Evolutionary conservation across 2,888 invertebrate species (phyloP).

Genomic region (Kuschelorhynchus macadamiae): DNA sequence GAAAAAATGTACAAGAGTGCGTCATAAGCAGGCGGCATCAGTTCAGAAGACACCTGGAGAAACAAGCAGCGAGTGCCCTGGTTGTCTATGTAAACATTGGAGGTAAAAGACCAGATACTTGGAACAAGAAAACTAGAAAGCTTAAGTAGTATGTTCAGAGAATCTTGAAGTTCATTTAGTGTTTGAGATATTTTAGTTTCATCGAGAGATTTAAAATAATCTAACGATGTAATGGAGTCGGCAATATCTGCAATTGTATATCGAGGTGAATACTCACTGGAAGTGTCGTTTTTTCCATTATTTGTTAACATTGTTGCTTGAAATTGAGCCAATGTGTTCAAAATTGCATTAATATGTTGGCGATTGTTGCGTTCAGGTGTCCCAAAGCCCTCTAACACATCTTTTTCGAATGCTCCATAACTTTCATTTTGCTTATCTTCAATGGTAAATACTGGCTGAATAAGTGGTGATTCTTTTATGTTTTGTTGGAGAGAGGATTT

Average conservation of each 20-base stretch:
- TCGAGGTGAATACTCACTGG: neutral
- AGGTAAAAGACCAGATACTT: neutral
- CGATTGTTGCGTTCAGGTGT: neutral
- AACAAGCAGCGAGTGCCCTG: neutral
- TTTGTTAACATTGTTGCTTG: neutral
- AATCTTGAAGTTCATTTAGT: neutral
- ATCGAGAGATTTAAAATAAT: neutral
- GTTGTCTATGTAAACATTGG: neutral
- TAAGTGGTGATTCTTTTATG: neutral
- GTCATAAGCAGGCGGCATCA: slow-evolving; percentile 15
- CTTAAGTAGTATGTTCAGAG: neutral
- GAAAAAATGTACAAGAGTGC: slow-evolving; percentile 8
- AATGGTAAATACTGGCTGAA: slow-evolving; percentile 9
- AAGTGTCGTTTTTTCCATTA: neutral
- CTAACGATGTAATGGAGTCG: neutral
- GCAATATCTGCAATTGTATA: slow-evolving; percentile 43
- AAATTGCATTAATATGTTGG: neutral
- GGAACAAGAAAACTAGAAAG: slow-evolving; percentile 36
- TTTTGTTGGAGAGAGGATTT: neutral
- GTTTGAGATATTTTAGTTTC: neutral
- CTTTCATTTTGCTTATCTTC: neutral
- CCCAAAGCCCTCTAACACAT: neutral
- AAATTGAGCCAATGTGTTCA: neutral
- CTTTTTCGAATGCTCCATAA: slow-evolving; percentile 16
- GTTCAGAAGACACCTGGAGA: neutral